A percentile compares a stretch with the other conserved stretches of the same genome.
Evolutionary conservation across 2,797 vertebrate genomes (phyloP).

Genomic region (Champsocephalus esox): DNA sequence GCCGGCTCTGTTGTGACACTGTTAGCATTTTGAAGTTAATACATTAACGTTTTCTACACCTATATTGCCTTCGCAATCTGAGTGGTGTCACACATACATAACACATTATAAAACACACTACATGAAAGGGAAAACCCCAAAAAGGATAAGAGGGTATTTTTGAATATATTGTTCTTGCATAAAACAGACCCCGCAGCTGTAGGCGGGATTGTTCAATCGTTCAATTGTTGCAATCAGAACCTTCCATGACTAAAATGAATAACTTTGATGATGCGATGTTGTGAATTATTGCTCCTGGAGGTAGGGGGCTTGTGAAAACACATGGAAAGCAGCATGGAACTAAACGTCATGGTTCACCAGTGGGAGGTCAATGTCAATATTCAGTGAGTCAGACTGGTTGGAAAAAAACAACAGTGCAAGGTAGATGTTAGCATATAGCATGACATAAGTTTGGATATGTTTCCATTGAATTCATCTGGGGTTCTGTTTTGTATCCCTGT

Average conservation of each 20-base stretch:
- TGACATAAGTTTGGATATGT: not conserved
- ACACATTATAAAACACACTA: too few species aligned
- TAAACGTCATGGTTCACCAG: not conserved
- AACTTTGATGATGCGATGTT: not conserved
- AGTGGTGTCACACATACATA: too few species aligned
- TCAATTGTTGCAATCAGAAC: not conserved
- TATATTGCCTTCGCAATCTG: too few species aligned
- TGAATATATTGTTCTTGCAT: not conserved
- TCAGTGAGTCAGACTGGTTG: constrained; percentile 9
- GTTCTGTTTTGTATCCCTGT: not conserved
- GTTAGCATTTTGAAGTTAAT: too few species aligned
- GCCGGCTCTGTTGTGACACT: too few species aligned
- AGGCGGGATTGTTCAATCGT: not conserved
- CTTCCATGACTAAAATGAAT: not conserved
- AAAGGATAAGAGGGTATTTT: not conserved
- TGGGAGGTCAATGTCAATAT: not conserved
- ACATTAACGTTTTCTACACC: too few species aligned
- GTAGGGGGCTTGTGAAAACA: not conserved
- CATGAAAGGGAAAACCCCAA: too few species aligned
- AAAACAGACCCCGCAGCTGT: not conserved
- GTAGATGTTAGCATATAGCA: not conserved
- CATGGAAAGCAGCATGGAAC: not conserved
- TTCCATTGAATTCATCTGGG: not conserved
- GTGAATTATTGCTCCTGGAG: not conserved
- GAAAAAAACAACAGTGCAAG: constrained; percentile 2